Evolutionary conservation across 2,113 vertebrate species (phyloP).

Genomic region (Melanerpes formicivorus): DNA sequence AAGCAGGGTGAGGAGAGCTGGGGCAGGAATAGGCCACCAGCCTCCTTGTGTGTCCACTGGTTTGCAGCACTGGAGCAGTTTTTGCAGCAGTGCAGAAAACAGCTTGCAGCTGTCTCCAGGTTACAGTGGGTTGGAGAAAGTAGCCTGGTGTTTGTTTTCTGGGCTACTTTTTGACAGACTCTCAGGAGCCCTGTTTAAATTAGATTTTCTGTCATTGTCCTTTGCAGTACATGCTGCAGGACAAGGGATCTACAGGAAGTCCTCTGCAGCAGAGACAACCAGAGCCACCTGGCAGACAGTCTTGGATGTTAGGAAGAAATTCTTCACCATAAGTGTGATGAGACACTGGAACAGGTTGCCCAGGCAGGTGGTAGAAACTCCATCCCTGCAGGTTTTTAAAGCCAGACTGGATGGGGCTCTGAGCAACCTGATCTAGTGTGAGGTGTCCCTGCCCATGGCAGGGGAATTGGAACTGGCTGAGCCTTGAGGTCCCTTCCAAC

Average conservation of each 20-base stretch:
- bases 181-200: neutral
- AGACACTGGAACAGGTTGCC: too few relatives aligned
- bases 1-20: neutral
- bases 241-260: neutral
- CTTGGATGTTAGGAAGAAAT: too few relatives aligned
- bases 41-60: rapidly evolving
- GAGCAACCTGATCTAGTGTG: too few relatives aligned
- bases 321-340: too few relatives aligned
- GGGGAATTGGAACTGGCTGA: too few relatives aligned
- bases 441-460: too few relatives aligned
- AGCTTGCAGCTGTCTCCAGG: neutral
- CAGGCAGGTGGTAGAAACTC: too few relatives aligned
- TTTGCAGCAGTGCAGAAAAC: neutral
- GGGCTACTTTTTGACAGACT: neutral
- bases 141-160: neutral
- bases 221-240: neutral
- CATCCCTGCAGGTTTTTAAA: too few relatives aligned
- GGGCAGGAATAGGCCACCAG: neutral
- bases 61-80: neutral
- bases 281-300: neutral
- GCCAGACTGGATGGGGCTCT: too few relatives aligned
- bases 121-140: neutral
- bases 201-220: neutral
- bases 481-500: too few relatives aligned
- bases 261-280: neutral